Conservation (phyloP, 2,797 vertebrate species). For the Hybognathus amarus region DNA sequence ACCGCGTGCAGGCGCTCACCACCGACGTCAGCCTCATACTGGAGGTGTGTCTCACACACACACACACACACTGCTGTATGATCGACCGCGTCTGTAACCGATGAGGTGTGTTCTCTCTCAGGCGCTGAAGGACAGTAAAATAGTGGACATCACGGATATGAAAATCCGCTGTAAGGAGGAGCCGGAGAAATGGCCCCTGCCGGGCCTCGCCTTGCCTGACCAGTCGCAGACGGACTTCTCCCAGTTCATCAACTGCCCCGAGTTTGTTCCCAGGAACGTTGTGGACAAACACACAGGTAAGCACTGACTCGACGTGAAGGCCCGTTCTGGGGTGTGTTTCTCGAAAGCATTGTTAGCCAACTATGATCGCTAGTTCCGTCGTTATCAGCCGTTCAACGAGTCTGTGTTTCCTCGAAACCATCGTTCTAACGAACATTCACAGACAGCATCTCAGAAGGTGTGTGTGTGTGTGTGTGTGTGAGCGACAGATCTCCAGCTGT, state of each 20-base stretch:
- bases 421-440: accelerated
- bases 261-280: constrained; percentile 85
- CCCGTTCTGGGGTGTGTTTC: no score
- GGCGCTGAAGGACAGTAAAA: constrained; percentile 95
- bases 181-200: constrained; percentile 93
- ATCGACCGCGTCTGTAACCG: background rate
- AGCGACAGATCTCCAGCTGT: no score
- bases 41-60: no score
- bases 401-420: no score
- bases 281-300: constrained; percentile 46
- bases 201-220: constrained; percentile 83
- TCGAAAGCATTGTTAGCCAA: no score
- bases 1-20: no score
- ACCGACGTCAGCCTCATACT: no score
- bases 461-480: no score
- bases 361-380: accelerated
- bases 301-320: no score
- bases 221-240: constrained; percentile 92
- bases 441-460: no score
- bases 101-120: constrained; percentile 56
- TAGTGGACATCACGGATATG: constrained; percentile 93
- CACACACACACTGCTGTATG: no score
- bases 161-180: constrained; percentile 94
- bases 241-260: constrained; percentile 95
- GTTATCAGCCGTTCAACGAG: no score